These are phyloP conservation scores for Trachelus iudaicus DNA, from an alignment of 2,888 invertebrate genomes.

Conservation along the genomic window DNA sequence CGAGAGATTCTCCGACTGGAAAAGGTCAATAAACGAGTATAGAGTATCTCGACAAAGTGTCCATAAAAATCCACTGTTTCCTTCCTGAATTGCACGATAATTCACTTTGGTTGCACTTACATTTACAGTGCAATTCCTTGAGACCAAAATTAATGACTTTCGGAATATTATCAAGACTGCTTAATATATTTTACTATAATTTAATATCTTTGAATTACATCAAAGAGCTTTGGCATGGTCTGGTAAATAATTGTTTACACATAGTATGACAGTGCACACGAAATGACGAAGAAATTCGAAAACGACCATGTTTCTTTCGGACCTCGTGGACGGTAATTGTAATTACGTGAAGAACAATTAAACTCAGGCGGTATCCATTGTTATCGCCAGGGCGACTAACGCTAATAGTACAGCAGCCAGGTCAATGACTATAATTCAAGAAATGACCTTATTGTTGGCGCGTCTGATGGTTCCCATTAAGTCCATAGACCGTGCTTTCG, in stretches of 20 bases:
- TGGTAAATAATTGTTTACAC: background rate
- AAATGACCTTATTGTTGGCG: background rate
- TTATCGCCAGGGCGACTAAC: background rate
- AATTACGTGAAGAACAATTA: background rate
- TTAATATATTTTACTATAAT: background rate
- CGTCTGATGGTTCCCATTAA: background rate
- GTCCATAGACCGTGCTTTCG: background rate
- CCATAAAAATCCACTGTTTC: background rate
- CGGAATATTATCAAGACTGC: background rate
- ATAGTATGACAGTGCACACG: background rate
- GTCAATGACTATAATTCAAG: background rate
- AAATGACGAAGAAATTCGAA: background rate
- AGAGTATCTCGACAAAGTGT: background rate
- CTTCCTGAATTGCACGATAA: background rate
- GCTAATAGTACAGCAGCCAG: background rate
- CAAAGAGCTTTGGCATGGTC: background rate
- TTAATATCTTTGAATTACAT: background rate
- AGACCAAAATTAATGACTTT: background rate
- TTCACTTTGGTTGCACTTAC: background rate
- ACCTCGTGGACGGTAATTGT: background rate
- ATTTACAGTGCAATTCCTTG: background rate
- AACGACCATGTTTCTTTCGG: background rate
- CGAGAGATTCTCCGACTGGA: background rate
- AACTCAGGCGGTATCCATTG: background rate
- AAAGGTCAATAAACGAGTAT: background rate